A percentile compares a stretch with the other conserved stretches of the same genome.
Conservation (phyloP, 2,113 vertebrate genomes). For the Cyanoramphus novaezelandiae region DNA sequence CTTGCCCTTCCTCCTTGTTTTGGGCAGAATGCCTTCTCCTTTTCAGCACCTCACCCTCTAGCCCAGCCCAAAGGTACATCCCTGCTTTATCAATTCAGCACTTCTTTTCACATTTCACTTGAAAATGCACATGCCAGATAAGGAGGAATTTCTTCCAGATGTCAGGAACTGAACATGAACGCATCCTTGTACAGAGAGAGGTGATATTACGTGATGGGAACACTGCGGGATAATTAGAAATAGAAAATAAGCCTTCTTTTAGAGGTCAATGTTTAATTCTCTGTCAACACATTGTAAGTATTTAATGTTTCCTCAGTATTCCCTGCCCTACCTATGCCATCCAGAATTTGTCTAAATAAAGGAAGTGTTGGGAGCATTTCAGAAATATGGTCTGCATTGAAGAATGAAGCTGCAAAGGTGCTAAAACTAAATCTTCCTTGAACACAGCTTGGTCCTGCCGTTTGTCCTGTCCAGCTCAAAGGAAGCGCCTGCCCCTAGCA, state of each 20-base stretch:
- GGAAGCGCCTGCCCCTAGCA: accelerated
- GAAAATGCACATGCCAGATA: conserved; percentile 3
- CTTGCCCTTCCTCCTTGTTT: neutral
- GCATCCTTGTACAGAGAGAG: neutral
- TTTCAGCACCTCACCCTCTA: neutral
- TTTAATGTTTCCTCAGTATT: neutral
- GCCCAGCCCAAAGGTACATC: neutral
- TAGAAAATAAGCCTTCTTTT: neutral
- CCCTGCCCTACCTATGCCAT: neutral
- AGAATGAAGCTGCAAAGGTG: neutral
- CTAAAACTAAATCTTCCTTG: neutral
- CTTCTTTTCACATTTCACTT: neutral
- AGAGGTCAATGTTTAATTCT: neutral
- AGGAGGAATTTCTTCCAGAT: conserved; percentile 35
- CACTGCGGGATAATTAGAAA: neutral
- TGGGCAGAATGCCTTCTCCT: neutral
- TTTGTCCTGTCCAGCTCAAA: neutral
- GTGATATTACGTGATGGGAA: neutral
- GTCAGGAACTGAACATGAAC: neutral
- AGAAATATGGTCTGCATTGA: neutral
- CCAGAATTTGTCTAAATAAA: neutral
- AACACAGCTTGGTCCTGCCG: neutral
- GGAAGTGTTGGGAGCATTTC: neutral
- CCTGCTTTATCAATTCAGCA: conserved; percentile 17
- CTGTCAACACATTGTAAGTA: neutral